Evolutionary conservation across 2,888 invertebrate species (phyloP), one percentile per base, ranked within the genome.

Genomic region (Villa cingulata): DNA sequence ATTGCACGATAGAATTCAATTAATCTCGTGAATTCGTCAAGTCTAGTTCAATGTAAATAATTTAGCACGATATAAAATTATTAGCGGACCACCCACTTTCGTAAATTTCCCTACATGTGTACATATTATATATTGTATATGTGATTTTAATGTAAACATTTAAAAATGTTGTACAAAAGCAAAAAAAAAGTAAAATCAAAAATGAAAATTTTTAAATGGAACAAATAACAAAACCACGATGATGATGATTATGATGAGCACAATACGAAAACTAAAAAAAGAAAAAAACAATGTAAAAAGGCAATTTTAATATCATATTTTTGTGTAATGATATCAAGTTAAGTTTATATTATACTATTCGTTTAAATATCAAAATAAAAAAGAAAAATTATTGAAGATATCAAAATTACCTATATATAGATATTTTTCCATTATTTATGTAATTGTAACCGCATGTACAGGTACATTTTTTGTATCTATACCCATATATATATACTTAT

Each of bases 1-100:
- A 54, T 54, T 50, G 43, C 50, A 48, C 50, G 50, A 52, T 53
- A 52, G 54, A 55, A 54, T 54, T 48, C 51, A 52, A 54, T 54
- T 52, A 54, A 55, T 55, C 52, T 46, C 39, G 45, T 47, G 48
- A 50, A 51, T 53, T 48, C 47, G 51, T 50, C 50, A 52, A 52
- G 52, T 48, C 50, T 43, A 50, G 48, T 50, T 49, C 42, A 50
- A 50, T 52, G 48, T 43, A 50, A 52, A 52, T 52, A 52, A 52
- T 50, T 52, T 52, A 46, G 49, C 52, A 52, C 52, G 50, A 52
- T 50, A 43, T 49, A 43, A 52, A 50, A 47, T 50, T 47, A 50
- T 50, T 47, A 44, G 44, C 38, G 38, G 49, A 46, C 52, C 50
- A 50, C 52, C 50, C 52, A 46, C 49, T 32, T 38, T 37, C 20